A percentile compares a stretch with the other conserved stretches of the same genome.
Conservation (phyloP, 2,797 vertebrate species). For the Varecia variegata region DNA sequence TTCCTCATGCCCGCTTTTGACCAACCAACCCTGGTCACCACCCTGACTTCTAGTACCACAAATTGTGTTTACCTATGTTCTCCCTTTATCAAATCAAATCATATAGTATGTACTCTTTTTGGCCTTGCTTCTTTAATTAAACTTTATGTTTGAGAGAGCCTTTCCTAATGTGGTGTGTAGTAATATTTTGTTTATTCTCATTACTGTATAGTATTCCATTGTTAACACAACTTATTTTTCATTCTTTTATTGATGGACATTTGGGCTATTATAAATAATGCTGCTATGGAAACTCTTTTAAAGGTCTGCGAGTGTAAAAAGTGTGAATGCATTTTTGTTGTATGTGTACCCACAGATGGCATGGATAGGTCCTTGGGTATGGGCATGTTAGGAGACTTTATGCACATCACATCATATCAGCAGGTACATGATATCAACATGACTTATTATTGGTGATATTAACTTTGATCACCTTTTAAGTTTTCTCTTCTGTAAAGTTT, state of each 20-base stretch:
- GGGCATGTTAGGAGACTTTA: background rate
- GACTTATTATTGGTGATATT: background rate
- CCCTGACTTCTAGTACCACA: background rate
- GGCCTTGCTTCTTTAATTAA: background rate
- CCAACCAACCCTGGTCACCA: background rate
- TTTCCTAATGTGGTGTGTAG: background rate
- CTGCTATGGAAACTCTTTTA: background rate
- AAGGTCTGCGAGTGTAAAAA: background rate
- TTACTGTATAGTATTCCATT: background rate
- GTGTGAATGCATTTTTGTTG: background rate
- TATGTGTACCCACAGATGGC: background rate
- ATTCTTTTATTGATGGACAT: background rate
- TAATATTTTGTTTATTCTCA: background rate
- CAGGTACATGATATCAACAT: background rate
- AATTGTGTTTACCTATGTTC: background rate
- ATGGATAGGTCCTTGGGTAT: background rate
- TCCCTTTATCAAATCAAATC: background rate
- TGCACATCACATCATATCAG: background rate
- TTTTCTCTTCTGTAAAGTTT: background rate
- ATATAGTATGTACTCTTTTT: background rate
- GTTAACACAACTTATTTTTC: background rate
- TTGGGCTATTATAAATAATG: background rate
- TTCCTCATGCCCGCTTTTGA: background rate
- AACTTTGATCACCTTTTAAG: background rate
- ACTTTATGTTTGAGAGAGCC: background rate